Conservation (phyloP, 2,113 vertebrate species). For the Archilochus colubris region DNA sequence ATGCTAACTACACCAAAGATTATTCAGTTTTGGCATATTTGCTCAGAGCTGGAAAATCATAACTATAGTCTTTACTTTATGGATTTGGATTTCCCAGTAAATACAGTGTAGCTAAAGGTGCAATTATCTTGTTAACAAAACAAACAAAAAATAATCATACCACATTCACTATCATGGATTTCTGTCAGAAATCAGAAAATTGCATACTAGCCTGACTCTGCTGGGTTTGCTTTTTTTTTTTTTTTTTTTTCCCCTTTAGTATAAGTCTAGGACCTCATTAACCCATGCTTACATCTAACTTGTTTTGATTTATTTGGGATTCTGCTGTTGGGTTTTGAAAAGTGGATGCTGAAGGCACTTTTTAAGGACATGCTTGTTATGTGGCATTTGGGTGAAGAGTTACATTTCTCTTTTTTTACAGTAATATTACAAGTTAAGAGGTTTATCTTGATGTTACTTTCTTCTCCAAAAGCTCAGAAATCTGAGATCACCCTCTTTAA, state of each 20-base stretch:
- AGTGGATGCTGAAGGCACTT: not conserved
- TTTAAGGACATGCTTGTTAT: not conserved
- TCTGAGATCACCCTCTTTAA: not conserved
- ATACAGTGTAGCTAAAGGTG: not conserved
- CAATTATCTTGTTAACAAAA: not conserved
- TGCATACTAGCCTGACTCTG: not conserved
- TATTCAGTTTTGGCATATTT: not conserved
- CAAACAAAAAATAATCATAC: not conserved
- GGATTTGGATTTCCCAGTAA: not conserved
- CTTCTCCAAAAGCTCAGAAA: slow-evolving; percentile 23
- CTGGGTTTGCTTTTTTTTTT: not conserved
- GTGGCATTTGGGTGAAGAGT: not conserved
- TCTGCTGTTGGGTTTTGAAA: not conserved
- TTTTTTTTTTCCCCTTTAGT: not conserved
- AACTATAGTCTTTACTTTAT: not conserved
- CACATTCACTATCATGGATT: not conserved
- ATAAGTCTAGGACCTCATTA: not conserved
- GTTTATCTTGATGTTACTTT: slow-evolving; percentile 24
- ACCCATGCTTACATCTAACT: not conserved
- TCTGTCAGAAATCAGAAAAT: not conserved
- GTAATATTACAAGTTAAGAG: not conserved
- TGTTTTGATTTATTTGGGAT: not conserved
- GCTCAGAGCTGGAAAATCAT: not conserved
- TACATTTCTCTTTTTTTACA: not conserved
- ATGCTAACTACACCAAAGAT: not conserved